Percentiles rank a stretch among this genome's conserved stretches.
These are phyloP conservation scores for Chelmon rostratus DNA, from an alignment of 2,797 vertebrate genomes.

Conservation along the genomic window DNA sequence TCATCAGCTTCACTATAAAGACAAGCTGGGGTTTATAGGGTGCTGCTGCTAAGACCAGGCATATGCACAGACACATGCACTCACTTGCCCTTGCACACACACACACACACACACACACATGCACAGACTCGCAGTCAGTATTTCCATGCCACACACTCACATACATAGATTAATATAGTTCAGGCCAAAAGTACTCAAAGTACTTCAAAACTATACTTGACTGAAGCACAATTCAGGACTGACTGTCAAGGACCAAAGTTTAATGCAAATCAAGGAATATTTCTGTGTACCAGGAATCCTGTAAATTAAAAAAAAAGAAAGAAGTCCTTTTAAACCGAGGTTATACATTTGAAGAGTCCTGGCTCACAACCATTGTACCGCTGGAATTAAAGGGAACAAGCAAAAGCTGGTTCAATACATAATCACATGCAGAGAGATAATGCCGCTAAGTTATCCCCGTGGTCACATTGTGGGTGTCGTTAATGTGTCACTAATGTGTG, in stretches of 20 bases:
- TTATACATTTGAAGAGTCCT: slow-evolving; percentile 36
- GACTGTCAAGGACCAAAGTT: slow-evolving; percentile 54
- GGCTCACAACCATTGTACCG: slow-evolving; percentile 17
- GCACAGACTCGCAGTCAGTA: slow-evolving; percentile 24
- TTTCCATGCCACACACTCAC: slow-evolving; percentile 24
- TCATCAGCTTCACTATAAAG: slow-evolving; percentile 80
- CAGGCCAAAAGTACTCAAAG: slow-evolving; percentile 57
- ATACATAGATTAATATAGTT: slow-evolving; percentile 48
- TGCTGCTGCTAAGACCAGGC: slow-evolving; percentile 67
- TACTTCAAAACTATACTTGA: slow-evolving; percentile 66
- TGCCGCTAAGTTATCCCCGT: slow-evolving; percentile 70
- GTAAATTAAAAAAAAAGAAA: neutral
- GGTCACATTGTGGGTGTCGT: slow-evolving; percentile 71
- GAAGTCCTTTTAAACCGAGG: slow-evolving; percentile 27
- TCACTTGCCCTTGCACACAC: slow-evolving; percentile 42
- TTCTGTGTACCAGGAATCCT: slow-evolving; percentile 30
- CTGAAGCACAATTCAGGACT: slow-evolving; percentile 54
- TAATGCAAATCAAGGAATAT: slow-evolving; percentile 49
- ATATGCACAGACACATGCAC: slow-evolving; percentile 53
- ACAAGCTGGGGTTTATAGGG: slow-evolving; percentile 61
- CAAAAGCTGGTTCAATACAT: slow-evolving; percentile 43
- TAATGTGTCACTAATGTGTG: slow-evolving; percentile 74
- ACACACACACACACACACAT: slow-evolving; percentile 27
- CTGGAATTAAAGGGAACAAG: slow-evolving; percentile 29
- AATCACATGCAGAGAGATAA: slow-evolving; percentile 62